Evolutionary conservation across 2,113 vertebrate genomes (phyloP).

Genomic region (Hassar affinis): DNA sequence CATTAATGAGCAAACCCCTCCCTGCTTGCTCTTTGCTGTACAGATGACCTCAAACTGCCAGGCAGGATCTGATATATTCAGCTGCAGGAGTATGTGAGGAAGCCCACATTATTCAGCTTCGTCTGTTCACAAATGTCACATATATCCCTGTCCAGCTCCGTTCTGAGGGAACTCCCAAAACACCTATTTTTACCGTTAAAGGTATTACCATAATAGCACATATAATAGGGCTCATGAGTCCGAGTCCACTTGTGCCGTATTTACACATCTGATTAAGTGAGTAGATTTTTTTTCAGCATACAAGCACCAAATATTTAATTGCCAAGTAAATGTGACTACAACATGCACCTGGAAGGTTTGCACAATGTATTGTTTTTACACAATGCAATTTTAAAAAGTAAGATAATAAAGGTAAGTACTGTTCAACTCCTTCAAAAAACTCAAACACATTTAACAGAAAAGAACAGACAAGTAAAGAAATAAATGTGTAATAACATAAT

Average conservation of each 20-base stretch:
- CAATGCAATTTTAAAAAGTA: background rate
- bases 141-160: conserved; percentile 24
- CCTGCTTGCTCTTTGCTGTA: conserved; percentile 37
- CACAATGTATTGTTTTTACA: background rate
- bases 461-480: background rate
- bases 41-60: conserved; percentile 52
- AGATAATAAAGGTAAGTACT: background rate
- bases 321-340: background rate
- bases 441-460: background rate
- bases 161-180: background rate
- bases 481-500: background rate
- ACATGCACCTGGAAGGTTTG: background rate
- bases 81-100: background rate
- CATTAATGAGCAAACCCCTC: conserved; percentile 40
- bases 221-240: background rate
- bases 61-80: conserved; percentile 18
- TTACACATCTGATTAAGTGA: background rate
- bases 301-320: background rate
- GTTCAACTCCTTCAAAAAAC: background rate
- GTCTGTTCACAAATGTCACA: conserved; percentile 11
- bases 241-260: background rate
- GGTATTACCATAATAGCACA: background rate
- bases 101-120: conserved; percentile 28
- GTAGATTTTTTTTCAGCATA: background rate
- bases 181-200: background rate